Evolutionary conservation across 1,140 invertebrate genomes (phyloP), one percentile per base, ranked within the genome.

Genomic region (Monomorium pharaonis): DNA sequence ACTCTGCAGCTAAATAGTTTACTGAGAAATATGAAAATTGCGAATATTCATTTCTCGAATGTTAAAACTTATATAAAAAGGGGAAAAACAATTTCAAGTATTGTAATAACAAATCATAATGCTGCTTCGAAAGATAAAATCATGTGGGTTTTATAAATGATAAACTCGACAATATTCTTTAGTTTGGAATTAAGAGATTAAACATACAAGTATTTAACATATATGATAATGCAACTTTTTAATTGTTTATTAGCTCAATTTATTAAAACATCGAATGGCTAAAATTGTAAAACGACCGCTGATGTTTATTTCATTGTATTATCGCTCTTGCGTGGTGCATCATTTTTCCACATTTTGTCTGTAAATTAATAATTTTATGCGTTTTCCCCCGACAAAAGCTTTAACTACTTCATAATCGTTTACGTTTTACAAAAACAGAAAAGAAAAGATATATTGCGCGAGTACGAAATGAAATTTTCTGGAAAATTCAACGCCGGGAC

Each of bases 271-370:
- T 83, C 51, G n/a, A 24, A 47, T 24, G 37, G 58, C 51, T 58
- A 58, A 83, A 83, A 83, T 47, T 83, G 67, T 58, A 10, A 72
- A 72, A 74, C 67, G 37, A 27, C 74, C 16, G 24, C 51, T 56
- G 51, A 83, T 33, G 37, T 72, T 58, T 74, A 83, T 83, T 83
- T 60, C 37, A 74, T 83, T 47, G 12, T 54, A 37, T 72, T 83
- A 72, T 24, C 51, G 72, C 51, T 81, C 78, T 27, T n/a, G 42
- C 7, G 14, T 24, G 37, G 16, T 44, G 65, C 65, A 18, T 56
- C 47, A 70, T 72, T 83, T 58, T 83, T 47, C 54, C n/a, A 33
- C 54, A 74, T 83, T 83, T 83, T 60, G 51, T n/a, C n/a, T 33
- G 33, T 51, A 56, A 72, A 27, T 47, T 58, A 49, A 83, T 83